phyloP scores from a whole-genome alignment of 2,797 vertebrate genomes.

The Cottoperca gobio region DNA sequence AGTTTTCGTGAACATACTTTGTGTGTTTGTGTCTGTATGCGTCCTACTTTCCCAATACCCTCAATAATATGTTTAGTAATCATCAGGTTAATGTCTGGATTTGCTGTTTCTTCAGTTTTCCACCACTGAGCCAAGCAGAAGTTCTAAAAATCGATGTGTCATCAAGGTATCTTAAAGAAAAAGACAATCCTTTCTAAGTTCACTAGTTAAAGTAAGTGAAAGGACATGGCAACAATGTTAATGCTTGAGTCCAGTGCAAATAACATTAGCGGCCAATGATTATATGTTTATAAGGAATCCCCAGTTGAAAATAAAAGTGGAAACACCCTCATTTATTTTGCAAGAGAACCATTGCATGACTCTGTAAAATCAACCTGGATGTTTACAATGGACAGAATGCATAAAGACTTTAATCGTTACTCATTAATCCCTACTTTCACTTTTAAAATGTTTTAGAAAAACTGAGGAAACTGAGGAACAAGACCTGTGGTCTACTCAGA shows the following conservation, averaged over 20 bases:
- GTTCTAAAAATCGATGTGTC: not conserved
- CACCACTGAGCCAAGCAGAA: not conserved
- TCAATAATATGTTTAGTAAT: not conserved
- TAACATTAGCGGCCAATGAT: not conserved
- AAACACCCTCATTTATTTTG: not conserved
- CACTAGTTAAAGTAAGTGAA: too few species aligned
- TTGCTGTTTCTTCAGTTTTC: not conserved
- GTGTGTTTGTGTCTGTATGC: not conserved
- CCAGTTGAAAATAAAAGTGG: too few species aligned
- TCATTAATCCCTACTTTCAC: not conserved
- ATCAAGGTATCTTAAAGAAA: not conserved
- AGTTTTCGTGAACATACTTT: accelerated
- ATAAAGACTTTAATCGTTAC: not conserved
- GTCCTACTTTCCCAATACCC: not conserved
- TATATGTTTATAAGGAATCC: not conserved
- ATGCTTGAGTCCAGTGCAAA: not conserved
- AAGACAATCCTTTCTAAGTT: not conserved
- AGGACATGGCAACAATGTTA: not conserved
- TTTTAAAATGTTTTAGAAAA: not conserved
- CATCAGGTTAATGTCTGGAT: slow-evolving; percentile 6
- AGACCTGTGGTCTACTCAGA: not conserved
- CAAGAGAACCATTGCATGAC: too few species aligned
- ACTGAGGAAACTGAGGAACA: too few species aligned
- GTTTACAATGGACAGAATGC: not conserved
- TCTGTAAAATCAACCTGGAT: not conserved